Percentiles rank a stretch among this genome's conserved stretches.
phyloP scores from a whole-genome alignment of 2,797 vertebrate species.

The Serranus cabrilla region DNA sequence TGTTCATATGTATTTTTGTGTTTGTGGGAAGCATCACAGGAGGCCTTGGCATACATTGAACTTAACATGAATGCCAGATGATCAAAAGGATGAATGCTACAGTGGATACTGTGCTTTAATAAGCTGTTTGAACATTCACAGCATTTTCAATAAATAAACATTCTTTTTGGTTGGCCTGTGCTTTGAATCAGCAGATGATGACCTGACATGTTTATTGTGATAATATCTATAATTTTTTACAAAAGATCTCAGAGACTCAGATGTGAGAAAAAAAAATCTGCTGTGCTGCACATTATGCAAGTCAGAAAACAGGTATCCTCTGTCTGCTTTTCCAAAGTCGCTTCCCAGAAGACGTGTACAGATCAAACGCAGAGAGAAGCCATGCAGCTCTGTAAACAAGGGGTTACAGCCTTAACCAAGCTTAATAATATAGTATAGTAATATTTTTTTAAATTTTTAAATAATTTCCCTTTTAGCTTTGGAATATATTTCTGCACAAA shows the following conservation, averaged over 20 bases:
- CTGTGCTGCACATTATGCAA: not conserved
- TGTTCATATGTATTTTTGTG: slow-evolving; percentile 53
- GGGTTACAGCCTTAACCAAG: not conserved
- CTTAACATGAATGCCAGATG: slow-evolving; percentile 65
- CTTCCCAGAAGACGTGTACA: not conserved
- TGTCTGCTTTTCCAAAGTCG: not conserved
- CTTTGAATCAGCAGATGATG: slow-evolving; percentile 50
- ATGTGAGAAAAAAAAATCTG: not conserved
- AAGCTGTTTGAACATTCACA: slow-evolving; percentile 63
- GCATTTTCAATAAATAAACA: slow-evolving; percentile 67
- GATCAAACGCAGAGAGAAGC: not conserved
- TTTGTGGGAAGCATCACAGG: slow-evolving; percentile 54
- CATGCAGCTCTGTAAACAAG: not conserved
- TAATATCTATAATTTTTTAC: slow-evolving; percentile 18
- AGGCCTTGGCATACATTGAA: slow-evolving; percentile 80
- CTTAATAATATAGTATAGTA: too few species aligned
- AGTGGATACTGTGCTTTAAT: slow-evolving; percentile 51
- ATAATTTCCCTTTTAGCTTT: not conserved
- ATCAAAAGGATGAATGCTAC: slow-evolving; percentile 75
- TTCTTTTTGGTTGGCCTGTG: slow-evolving; percentile 46
- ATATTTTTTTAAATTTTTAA: too few species aligned
- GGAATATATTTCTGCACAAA: not conserved
- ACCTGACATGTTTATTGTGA: slow-evolving; percentile 33
- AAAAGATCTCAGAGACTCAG: slow-evolving; percentile 16
- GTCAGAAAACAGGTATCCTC: not conserved